Percentiles rank a stretch among this genome's conserved stretches.
Evolutionary conservation across 2,113 vertebrate genomes (phyloP).

Genomic region (Loxodonta africana): DNA sequence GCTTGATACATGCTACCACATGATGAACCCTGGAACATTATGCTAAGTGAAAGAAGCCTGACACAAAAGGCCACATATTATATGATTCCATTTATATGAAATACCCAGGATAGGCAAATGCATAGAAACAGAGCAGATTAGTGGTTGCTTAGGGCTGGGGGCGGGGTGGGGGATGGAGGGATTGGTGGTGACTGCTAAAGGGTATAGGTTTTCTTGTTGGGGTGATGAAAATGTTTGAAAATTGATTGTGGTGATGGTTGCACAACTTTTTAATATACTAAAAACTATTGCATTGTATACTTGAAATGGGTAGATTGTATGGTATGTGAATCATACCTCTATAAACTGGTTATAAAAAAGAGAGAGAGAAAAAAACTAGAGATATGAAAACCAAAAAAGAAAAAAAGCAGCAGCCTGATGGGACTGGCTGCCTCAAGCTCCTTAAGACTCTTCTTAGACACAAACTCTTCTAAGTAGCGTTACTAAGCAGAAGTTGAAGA

Average conservation of each 20-base stretch:
- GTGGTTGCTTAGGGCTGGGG: neutral
- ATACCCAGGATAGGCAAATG: neutral
- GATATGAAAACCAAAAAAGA: neutral
- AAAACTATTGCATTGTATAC: neutral
- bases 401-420: neutral
- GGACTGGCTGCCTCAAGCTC: slow-evolving; percentile 51
- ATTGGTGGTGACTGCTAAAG: neutral
- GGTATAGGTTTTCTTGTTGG: neutral
- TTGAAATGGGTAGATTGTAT: slow-evolving; percentile 38
- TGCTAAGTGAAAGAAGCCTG: slow-evolving; percentile 19
- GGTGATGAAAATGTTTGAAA: slow-evolving; percentile 29
- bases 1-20: neutral
- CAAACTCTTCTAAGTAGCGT: slow-evolving; percentile 43
- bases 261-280: neutral
- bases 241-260: neutral
- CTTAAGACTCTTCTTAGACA: slow-evolving; percentile 56
- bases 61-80: neutral
- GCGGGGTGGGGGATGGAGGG: neutral
- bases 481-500: slow-evolving; percentile 38
- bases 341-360: neutral
- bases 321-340: neutral
- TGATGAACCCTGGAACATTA: neutral
- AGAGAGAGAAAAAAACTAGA: neutral
- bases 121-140: slow-evolving; percentile 40
- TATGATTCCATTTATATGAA: slow-evolving; percentile 35